These are phyloP conservation scores for Phalera bucephala DNA, from an alignment of 2,888 invertebrate species.

Conservation along the genomic window DNA sequence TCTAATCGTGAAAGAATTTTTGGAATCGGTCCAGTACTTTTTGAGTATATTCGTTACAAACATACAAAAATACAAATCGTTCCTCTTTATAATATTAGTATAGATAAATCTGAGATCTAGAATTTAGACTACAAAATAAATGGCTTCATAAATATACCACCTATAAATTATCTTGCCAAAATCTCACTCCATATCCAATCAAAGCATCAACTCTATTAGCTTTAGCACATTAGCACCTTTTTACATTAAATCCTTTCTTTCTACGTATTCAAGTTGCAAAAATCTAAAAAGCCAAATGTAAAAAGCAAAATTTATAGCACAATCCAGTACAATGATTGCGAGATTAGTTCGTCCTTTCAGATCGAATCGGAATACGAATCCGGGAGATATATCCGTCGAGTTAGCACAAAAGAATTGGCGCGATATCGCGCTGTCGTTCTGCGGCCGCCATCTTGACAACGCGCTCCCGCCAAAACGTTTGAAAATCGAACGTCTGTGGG, in stretches of 20 bases:
- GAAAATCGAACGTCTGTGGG: slow-evolving; percentile 64
- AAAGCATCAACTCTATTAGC: too few relatives aligned
- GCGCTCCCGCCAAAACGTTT: slow-evolving; percentile 65
- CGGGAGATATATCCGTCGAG: slow-evolving; percentile 61
- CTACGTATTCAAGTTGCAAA: too few relatives aligned
- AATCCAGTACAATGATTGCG: slow-evolving; percentile 57
- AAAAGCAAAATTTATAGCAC: slow-evolving; percentile 40
- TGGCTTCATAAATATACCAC: slow-evolving; percentile 7
- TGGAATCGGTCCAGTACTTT: too few relatives aligned
- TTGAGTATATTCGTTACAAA: too few relatives aligned
- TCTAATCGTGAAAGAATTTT: too few relatives aligned
- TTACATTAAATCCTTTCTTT: too few relatives aligned
- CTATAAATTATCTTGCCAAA: slow-evolving; percentile 8
- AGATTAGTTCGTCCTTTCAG: slow-evolving; percentile 72
- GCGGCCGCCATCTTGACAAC: slow-evolving; percentile 58
- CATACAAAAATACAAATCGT: too few relatives aligned
- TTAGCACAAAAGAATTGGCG: slow-evolving; percentile 76
- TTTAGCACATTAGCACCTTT: too few relatives aligned
- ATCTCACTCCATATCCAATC: slow-evolving; percentile 23
- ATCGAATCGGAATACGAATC: slow-evolving; percentile 65
- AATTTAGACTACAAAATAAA: too few relatives aligned
- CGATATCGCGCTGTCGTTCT: slow-evolving; percentile 64
- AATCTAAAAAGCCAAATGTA: slow-evolving; percentile 21
- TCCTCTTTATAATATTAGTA: too few relatives aligned
- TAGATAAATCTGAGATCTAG: too few relatives aligned